Conservation (phyloP, 2,113 vertebrate genomes). For the Epinephelus fuscoguttatus region DNA sequence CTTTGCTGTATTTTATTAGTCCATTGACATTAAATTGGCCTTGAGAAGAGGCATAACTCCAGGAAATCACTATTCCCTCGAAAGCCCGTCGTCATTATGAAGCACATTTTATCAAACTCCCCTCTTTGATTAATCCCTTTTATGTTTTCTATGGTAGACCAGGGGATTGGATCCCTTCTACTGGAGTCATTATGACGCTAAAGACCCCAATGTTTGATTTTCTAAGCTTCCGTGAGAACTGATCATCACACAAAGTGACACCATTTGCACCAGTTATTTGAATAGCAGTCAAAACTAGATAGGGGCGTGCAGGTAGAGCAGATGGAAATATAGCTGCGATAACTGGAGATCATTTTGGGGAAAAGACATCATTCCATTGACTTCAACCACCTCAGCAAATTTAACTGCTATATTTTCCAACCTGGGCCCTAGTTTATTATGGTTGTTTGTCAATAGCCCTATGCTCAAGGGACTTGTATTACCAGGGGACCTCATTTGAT, state of each 20-base stretch:
- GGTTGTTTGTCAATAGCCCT: too few relatives aligned
- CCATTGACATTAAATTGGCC: slow-evolving; percentile 44
- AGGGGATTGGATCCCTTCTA: slow-evolving; percentile 9
- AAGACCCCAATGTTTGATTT: slow-evolving; percentile 19
- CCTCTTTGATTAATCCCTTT: slow-evolving; percentile 38
- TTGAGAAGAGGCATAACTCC: slow-evolving; percentile 23
- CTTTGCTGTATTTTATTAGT: slow-evolving; percentile 28
- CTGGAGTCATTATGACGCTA: slow-evolving; percentile 9
- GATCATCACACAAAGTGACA: background rate
- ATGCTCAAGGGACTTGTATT: too few relatives aligned
- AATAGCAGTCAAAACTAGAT: background rate
- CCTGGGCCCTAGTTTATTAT: too few relatives aligned
- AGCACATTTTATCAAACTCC: slow-evolving; percentile 35
- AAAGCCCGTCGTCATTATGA: slow-evolving; percentile 23
- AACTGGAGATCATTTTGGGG: background rate
- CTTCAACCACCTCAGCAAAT: background rate
- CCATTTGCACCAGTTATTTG: background rate
- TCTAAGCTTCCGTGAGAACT: slow-evolving; percentile 12
- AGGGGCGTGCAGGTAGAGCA: background rate
- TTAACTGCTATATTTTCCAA: too few relatives aligned
- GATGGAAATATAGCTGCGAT: background rate
- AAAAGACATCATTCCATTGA: background rate
- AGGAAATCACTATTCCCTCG: slow-evolving; percentile 26
- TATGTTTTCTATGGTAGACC: background rate
- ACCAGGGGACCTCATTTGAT: too few relatives aligned